Evolutionary conservation across 2,888 invertebrate species (phyloP).

Genomic region (Junonia oenone): DNA sequence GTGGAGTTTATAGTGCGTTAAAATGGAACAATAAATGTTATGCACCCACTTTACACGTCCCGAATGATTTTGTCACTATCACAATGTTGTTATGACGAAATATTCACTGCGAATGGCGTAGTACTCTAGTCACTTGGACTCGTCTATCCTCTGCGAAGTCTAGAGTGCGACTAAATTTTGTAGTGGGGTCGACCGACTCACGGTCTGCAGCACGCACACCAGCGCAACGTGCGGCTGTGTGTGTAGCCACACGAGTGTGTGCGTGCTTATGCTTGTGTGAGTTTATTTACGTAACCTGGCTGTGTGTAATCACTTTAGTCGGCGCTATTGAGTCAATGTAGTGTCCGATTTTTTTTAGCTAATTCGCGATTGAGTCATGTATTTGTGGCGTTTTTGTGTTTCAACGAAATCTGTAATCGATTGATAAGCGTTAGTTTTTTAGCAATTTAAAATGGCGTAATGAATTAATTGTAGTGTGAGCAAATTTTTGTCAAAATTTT

Average conservation of each 20-base stretch:
- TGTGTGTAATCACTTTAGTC: slow-evolving; percentile 62
- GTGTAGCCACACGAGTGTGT: slow-evolving; percentile 35
- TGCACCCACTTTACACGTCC: slow-evolving; percentile 74
- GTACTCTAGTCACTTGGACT: slow-evolving; percentile 51
- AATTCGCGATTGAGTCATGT: slow-evolving; percentile 73
- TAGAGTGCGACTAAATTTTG: slow-evolving; percentile 71
- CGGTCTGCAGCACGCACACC: slow-evolving; percentile 62
- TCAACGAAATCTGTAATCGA: slow-evolving; percentile 48
- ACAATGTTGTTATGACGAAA: slow-evolving; percentile 76
- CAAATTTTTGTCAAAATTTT: slow-evolving; percentile 23
- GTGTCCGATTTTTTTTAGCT: slow-evolving; percentile 69
- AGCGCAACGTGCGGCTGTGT: slow-evolving; percentile 28
- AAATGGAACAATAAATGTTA: slow-evolving; percentile 46
- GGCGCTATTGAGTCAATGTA: slow-evolving; percentile 68
- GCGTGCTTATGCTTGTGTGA: slow-evolving; percentile 48
- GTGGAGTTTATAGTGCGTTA: slow-evolving; percentile 56
- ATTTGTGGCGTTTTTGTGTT: slow-evolving; percentile 52
- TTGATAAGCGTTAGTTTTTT: slow-evolving; percentile 46
- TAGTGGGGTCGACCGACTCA: slow-evolving; percentile 71
- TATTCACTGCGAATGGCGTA: slow-evolving; percentile 62
- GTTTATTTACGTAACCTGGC: slow-evolving; percentile 69
- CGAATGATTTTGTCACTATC: slow-evolving; percentile 64
- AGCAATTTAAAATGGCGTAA: slow-evolving; percentile 46
- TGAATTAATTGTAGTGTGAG: slow-evolving; percentile 29
- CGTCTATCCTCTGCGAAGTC: slow-evolving; percentile 56